Conservation (phyloP, 2,888 invertebrate species). For the Cheilosia scutellata region DNA sequence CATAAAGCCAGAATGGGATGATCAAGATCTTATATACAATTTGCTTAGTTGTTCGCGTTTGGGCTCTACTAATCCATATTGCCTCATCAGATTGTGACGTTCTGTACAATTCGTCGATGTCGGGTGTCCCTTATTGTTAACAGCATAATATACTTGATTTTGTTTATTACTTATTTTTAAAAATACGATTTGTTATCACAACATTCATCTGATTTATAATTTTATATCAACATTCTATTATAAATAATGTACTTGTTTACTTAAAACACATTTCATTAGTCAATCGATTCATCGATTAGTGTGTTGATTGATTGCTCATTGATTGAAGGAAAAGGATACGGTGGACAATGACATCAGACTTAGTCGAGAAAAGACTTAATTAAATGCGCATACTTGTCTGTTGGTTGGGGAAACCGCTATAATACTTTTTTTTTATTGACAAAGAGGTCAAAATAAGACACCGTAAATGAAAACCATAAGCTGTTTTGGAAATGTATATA, state of each 20-base stretch:
- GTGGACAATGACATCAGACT: constrained; percentile 54
- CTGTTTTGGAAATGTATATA: constrained; percentile 50
- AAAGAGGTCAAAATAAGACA: constrained; percentile 61
- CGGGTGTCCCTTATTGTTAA: too few relatives aligned
- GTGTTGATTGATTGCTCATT: constrained; percentile 8
- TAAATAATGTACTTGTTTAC: neutral
- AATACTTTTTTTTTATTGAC: constrained; percentile 47
- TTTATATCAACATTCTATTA: neutral
- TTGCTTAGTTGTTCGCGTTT: too few relatives aligned
- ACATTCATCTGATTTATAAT: too few relatives aligned
- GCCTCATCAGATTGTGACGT: too few relatives aligned
- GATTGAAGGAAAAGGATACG: constrained; percentile 16
- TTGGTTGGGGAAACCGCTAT: constrained; percentile 23
- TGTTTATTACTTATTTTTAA: too few relatives aligned
- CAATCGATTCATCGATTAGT: constrained; percentile 34
- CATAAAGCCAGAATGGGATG: too few relatives aligned
- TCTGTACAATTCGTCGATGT: too few relatives aligned
- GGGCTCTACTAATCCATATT: too few relatives aligned
- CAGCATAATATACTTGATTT: too few relatives aligned
- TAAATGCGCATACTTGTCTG: constrained; percentile 19
- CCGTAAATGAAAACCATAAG: constrained; percentile 46
- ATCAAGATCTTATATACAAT: too few relatives aligned
- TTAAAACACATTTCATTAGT: constrained; percentile 1
- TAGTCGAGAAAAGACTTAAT: constrained; percentile 38
- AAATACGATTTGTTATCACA: too few relatives aligned